A percentile compares a stretch with the other conserved stretches of the same genome.
Evolutionary conservation across 1,140 invertebrate genomes (phyloP).

Genomic region (Zaprionus africanus): DNA sequence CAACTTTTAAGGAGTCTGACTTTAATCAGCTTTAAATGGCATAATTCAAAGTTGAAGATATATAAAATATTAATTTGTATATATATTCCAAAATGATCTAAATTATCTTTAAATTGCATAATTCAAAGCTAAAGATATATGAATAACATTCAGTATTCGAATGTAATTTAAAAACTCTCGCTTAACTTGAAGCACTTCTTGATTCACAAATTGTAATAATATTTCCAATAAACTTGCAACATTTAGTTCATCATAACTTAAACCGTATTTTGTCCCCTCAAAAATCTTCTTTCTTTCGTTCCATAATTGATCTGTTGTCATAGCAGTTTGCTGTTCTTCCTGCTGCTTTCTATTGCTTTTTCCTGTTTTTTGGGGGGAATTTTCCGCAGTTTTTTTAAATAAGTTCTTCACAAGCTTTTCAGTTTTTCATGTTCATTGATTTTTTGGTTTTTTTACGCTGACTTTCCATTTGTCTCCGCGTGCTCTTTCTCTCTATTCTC

Average conservation of each 20-base stretch:
- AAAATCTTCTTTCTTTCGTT: neutral
- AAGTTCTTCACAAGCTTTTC: constrained; percentile 27
- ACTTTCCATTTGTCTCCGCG: constrained; percentile 24
- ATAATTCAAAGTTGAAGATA: too few relatives aligned
- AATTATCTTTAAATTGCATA: too few relatives aligned
- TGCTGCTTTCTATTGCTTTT: constrained; percentile 22
- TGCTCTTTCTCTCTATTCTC: neutral
- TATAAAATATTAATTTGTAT: too few relatives aligned
- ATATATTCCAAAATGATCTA: too few relatives aligned
- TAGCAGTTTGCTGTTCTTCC: neutral
- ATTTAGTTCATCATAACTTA: neutral
- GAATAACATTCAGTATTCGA: too few relatives aligned
- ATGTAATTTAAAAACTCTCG: too few relatives aligned
- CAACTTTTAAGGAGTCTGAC: too few relatives aligned
- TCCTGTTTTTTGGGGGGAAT: constrained; percentile 11
- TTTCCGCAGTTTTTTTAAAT: constrained; percentile 15
- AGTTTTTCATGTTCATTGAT: constrained; percentile 58
- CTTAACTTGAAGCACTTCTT: neutral
- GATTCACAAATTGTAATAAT: neutral
- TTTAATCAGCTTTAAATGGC: too few relatives aligned
- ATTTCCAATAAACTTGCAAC: too few relatives aligned
- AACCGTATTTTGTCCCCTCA: neutral
- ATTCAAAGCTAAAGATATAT: too few relatives aligned
- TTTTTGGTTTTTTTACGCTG: constrained; percentile 37
- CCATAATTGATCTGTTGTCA: constrained; percentile 27